Evolutionary conservation across 1,140 invertebrate species (phyloP).

Genomic region (Dermatophagoides farinae): DNA sequence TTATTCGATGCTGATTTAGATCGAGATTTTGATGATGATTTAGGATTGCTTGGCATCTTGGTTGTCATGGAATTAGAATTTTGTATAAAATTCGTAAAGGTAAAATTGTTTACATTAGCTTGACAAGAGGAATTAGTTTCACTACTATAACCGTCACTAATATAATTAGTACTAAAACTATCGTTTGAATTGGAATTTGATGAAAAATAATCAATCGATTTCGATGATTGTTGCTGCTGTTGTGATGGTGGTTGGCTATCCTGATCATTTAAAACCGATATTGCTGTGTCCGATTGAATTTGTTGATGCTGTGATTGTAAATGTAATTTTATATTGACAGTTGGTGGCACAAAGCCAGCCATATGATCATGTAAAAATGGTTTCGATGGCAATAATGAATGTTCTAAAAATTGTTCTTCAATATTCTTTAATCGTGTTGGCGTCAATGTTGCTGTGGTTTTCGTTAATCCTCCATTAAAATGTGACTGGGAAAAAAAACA

Average conservation of each 20-base stretch:
- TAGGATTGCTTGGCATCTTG: too few species aligned
- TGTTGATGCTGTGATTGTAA: neutral
- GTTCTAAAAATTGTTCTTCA: constrained; percentile 41
- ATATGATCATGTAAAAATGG: constrained; percentile 44
- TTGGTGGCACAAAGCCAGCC: constrained; percentile 69
- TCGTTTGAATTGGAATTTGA: constrained; percentile 2
- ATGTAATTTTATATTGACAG: constrained; percentile 32
- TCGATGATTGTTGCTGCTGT: neutral
- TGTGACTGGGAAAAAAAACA: neutral
- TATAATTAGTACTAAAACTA: neutral
- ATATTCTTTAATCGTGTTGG: constrained; percentile 75
- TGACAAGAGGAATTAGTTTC: neutral
- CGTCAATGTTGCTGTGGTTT: constrained; percentile 73
- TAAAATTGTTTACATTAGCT: neutral
- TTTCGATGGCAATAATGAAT: constrained; percentile 35
- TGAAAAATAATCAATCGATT: neutral
- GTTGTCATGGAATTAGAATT: too few species aligned
- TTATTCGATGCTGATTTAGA: neutral
- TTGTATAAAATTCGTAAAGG: neutral
- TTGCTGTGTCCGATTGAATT: neutral
- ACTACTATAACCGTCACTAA: constrained; percentile 4
- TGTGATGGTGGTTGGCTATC: neutral
- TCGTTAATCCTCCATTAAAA: constrained; percentile 35
- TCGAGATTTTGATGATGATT: neutral
- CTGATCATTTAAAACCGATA: neutral